phyloP scores from a whole-genome alignment of 2,797 vertebrate genomes.

The Odontamblyopus rebecca region DNA sequence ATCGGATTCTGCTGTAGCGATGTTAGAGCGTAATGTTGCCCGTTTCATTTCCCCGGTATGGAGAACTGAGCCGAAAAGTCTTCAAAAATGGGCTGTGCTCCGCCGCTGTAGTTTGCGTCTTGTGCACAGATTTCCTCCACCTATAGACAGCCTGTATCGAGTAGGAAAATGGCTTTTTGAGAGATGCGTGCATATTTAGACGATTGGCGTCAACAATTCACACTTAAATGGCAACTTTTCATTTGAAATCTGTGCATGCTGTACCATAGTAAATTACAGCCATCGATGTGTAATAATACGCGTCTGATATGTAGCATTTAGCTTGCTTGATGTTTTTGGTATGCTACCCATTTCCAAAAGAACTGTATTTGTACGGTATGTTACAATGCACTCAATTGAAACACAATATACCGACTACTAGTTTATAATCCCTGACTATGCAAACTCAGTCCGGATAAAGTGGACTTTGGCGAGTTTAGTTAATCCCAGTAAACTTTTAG shows the following conservation, averaged over 20 bases:
- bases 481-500: neutral
- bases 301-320: constrained; percentile 10
- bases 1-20: constrained; percentile 42
- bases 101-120: constrained; percentile 15
- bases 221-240: constrained; percentile 54
- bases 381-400: neutral
- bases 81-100: constrained; percentile 35
- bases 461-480: neutral
- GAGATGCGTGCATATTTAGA: neutral
- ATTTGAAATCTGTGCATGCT: neutral
- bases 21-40: constrained; percentile 28
- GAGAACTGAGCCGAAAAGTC: constrained; percentile 45
- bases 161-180: neutral
- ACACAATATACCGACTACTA: neutral
- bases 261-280: neutral
- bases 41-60: constrained; percentile 37
- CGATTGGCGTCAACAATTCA: constrained; percentile 16
- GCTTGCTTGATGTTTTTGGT: constrained; percentile 23
- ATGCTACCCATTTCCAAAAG: constrained; percentile 26
- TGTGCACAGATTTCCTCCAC: neutral
- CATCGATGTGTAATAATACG: neutral
- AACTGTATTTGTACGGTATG: neutral
- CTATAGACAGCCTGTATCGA: neutral
- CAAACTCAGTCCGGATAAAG: neutral
- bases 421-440: neutral